phyloP scores from a whole-genome alignment of 2,113 vertebrate genomes.

The Eulemur rufifrons region DNA sequence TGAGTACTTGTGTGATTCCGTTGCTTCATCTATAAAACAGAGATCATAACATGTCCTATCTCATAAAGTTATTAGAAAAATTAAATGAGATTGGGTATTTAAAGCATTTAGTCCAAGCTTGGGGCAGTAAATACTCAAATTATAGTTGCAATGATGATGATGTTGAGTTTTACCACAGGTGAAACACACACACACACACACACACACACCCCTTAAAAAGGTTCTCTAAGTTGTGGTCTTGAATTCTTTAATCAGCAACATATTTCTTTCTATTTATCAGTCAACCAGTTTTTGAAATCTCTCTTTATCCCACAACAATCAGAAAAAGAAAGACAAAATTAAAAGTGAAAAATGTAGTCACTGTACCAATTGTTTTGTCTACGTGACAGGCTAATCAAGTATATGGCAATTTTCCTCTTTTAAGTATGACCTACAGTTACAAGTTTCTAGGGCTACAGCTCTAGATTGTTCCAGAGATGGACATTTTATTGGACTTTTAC shows the following conservation, averaged over 20 bases:
- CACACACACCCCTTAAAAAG: background rate
- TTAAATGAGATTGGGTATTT: background rate
- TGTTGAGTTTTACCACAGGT: background rate
- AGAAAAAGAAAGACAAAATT: slow-evolving; percentile 64
- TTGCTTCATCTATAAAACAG: background rate
- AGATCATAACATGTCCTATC: background rate
- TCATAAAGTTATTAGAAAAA: background rate
- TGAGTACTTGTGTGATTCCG: background rate
- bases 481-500: slow-evolving; percentile 13
- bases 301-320: slow-evolving; percentile 32
- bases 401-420: background rate
- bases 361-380: slow-evolving; percentile 65
- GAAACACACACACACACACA: background rate
- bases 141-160: background rate
- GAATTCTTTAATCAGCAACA: slow-evolving; percentile 2
- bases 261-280: background rate
- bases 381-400: slow-evolving; percentile 47
- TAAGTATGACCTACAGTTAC: slow-evolving; percentile 28
- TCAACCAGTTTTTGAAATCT: background rate
- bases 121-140: background rate
- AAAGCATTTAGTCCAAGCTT: background rate
- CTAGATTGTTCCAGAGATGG: slow-evolving; percentile 33
- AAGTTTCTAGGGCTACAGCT: background rate
- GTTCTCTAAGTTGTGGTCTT: background rate
- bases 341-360: slow-evolving; percentile 61